Percentiles rank a stretch among this genome's conserved stretches.
Evolutionary conservation across 2,113 vertebrate genomes (phyloP).

Genomic region (Dicaeum eximium): DNA sequence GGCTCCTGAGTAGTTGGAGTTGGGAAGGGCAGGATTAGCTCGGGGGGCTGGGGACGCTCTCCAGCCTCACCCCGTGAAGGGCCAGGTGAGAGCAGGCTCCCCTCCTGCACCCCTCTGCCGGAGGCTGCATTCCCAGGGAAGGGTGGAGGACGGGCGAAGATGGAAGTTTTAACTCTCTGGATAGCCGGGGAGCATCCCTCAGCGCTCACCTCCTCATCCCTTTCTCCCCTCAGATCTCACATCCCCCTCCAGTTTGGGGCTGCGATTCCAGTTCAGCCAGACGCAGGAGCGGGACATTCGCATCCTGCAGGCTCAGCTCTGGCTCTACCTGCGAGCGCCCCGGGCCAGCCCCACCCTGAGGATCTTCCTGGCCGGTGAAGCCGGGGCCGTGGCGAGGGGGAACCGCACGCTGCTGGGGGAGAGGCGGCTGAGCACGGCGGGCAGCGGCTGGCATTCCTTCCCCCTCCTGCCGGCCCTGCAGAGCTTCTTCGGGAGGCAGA

Average conservation of each 20-base stretch:
- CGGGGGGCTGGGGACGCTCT: fast-evolving
- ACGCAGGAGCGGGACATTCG: constrained; percentile 73
- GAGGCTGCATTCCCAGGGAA: background rate
- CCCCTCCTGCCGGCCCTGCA: constrained; percentile 73
- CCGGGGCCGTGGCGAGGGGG: background rate
- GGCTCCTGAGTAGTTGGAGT: fast-evolving
- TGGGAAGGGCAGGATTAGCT: background rate
- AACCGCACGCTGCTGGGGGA: constrained; percentile 72
- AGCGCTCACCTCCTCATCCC: background rate
- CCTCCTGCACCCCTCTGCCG: background rate
- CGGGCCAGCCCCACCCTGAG: constrained; percentile 60
- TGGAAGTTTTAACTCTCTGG: background rate
- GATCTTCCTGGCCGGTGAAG: constrained; percentile 68
- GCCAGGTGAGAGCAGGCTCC: background rate
- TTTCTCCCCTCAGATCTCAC: constrained; percentile 57
- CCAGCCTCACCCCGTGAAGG: background rate
- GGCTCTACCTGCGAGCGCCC: constrained; percentile 77
- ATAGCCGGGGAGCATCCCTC: background rate
- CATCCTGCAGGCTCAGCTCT: constrained; percentile 83
- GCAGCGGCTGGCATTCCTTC: constrained; percentile 82
- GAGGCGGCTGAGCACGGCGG: constrained; percentile 71
- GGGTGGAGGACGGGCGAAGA: background rate
- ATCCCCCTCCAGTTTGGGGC: constrained; percentile 42
- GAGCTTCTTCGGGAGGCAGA: constrained; percentile 71
- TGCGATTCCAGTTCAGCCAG: constrained; percentile 84